Evolutionary conservation across 2,797 vertebrate genomes (phyloP), one percentile per base, ranked within the genome.

Genomic region (Bucorvus abyssinicus): DNA sequence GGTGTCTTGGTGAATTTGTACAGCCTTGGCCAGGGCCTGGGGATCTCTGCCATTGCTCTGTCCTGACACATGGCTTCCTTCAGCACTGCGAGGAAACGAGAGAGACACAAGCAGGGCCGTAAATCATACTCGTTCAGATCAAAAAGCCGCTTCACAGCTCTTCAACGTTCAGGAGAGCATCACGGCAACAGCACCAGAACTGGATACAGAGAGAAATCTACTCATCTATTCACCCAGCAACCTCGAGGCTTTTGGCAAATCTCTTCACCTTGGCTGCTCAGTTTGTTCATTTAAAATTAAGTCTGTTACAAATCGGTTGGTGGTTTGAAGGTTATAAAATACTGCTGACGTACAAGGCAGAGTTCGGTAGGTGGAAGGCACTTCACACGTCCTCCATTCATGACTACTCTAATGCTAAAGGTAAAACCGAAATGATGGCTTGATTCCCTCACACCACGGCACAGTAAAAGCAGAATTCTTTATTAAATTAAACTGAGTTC

Each of bases 1-100:
- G 96, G 99, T 99, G 98, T 99, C 99, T 90, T 99, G 99, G 98
- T 99, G 99, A 98, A 99, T 99, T 97, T 99, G 99, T 95, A 99
- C 99, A 44, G 99, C 99, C 98, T 99, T 99, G 94, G 99, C 99
- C 94, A 99, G 98, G 67, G 99, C 98, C 97, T 98, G 98, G 16
- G 99, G 99, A 95, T 99, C 99, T 93, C 99, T 98, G 89, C 99
- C 99, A 44, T 99, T 99, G 97, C 99, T 99, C 97, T 99, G 99
- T 94, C 99, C 99, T 84, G 99, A 99, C 96, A 99, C 98, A 47
- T 99, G 99, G 98, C 99, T 99, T 97, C 99, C 99, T 98, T 99
- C 99, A 93, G 99, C 99, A 97, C 99, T 99, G 98, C 42, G 89
- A 95, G 89, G 89, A 60, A 71, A 90, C 10, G 68, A 87, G 71